Base-by-base conservation (phyloP, 2,888 invertebrate genomes). In the Tyria jacobaeae region DNA sequence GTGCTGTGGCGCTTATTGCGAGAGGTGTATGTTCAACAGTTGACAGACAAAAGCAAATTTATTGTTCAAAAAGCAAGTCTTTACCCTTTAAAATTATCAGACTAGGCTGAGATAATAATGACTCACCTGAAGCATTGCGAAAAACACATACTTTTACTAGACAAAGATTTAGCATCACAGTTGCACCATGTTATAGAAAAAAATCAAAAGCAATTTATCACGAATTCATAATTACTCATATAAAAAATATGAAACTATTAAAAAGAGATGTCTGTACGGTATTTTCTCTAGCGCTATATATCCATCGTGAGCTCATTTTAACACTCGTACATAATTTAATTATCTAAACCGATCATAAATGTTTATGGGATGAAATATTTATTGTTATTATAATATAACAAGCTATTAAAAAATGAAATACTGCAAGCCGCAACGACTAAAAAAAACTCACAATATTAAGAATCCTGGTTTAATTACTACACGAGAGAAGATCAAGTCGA, bases 361-460 rank as follows among this genome's bases (percentile, higher is more conserved):
- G 57, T 64, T 76, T 64, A 76, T 66, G 64, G 65, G 76, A 59
- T 71, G 76, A 74, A 61, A 66, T 68, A 73, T 76, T 76, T 73
- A 75, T 66, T 73, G 65, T 66, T 71, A 66, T 66, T 49, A 60
- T 55, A 44, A 39, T 56, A 61, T 60, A 66, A 62, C 54, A 37
- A 24, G 34, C 39, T 44, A 57, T 61, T 57, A 51, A 57, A 50
- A 56, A 37, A 24, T 35, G 41, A 50, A 21, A 31, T 25, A 48
- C n/a, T 31, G 12, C 48, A 31, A 55, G 34, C 25, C 4, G 34
- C 17, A 21, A 31, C 4, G 27, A 44, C 17, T 21, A 15, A 31
- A 55, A 21, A 49, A 17, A 31, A 21, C 3, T 21, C 3, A 14
- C 12, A 10, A n/a, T 49, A 49, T 49, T 37, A 52, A 52, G 7